Conservation (phyloP, 2,113 vertebrate species). For the Lontra canadensis region DNA sequence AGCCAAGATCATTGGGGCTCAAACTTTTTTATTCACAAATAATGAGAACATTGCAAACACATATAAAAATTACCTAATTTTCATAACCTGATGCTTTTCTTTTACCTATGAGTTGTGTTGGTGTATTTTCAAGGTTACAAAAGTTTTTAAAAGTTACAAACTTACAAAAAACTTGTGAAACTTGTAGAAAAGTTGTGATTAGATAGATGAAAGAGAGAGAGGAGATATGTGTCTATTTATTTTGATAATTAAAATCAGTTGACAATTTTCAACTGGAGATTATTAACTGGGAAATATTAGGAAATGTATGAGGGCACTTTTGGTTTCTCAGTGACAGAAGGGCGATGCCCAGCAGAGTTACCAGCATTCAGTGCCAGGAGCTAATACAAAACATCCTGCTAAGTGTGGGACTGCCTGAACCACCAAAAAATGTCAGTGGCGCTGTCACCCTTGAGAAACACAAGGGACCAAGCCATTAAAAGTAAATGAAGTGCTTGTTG, state of each 20-base stretch:
- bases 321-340: background rate
- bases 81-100: background rate
- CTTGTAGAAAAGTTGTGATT: background rate
- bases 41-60: background rate
- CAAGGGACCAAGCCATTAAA: background rate
- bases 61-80: background rate
- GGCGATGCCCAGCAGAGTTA: background rate
- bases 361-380: background rate
- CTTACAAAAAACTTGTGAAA: background rate
- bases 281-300: background rate
- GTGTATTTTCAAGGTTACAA: conserved; percentile 36
- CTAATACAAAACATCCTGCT: background rate
- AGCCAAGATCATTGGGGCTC: conserved; percentile 16
- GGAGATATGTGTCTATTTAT: background rate
- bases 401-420: background rate
- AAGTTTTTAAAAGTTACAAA: background rate
- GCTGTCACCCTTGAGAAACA: background rate
- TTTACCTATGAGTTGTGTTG: background rate
- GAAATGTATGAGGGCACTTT: background rate
- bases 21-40: conserved; percentile 30
- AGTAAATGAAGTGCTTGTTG: background rate
- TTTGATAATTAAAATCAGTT: background rate
- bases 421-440: background rate
- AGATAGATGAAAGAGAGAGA: background rate
- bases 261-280: background rate